Evolutionary conservation across 2,113 vertebrate species (phyloP).

Genomic region (Onychorhynchus coronatus): DNA sequence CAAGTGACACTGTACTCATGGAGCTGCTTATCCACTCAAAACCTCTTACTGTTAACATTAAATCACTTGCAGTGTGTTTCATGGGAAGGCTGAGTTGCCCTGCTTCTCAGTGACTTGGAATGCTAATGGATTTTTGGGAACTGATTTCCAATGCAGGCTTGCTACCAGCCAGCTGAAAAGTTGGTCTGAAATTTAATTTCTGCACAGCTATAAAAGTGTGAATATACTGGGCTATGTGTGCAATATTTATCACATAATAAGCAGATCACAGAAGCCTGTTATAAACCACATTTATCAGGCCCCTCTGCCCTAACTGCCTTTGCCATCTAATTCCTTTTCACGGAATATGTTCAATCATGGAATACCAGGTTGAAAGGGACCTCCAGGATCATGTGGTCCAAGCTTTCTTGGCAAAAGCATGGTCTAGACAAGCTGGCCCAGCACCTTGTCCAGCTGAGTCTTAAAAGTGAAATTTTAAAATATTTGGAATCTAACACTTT

Average conservation of each 20-base stretch:
- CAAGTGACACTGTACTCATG: background rate
- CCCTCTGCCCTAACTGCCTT: background rate
- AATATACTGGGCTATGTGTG: background rate
- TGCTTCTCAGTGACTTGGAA: background rate
- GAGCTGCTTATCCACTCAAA: background rate
- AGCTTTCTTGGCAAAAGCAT: background rate
- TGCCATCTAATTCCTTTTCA: background rate
- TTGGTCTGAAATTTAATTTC: background rate
- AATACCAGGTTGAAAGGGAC: background rate
- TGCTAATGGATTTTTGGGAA: background rate
- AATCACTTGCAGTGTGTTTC: background rate
- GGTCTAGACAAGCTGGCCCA: background rate
- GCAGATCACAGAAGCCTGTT: background rate
- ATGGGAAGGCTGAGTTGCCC: background rate
- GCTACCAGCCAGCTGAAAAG: background rate
- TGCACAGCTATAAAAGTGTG: background rate
- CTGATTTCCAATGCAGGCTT: background rate
- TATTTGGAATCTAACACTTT: background rate
- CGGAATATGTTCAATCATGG: background rate
- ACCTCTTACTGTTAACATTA: background rate
- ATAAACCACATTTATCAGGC: background rate
- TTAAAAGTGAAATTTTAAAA: background rate
- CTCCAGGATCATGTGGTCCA: background rate
- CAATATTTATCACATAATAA: background rate
- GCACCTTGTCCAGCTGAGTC: background rate